Base-by-base conservation (phyloP, 2,113 vertebrate genomes). In the Fregata magnificens region DNA sequence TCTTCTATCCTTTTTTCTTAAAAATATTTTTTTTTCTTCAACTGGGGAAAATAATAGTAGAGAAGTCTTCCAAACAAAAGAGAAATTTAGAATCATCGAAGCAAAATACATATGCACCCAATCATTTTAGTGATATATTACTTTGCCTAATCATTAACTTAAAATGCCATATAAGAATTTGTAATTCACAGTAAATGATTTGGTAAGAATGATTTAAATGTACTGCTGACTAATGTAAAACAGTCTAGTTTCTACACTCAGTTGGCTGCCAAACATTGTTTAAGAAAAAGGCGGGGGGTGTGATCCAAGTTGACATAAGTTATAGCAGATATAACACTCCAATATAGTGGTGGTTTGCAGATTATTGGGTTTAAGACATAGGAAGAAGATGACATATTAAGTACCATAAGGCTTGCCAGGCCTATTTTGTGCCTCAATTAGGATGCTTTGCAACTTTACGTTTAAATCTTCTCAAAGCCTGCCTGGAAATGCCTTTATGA, bases 121-220 rank as follows among this genome's bases (percentile, higher is more conserved):
- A 96, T 98, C 81, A 95, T 90, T 95, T 93, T 72, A 91, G 94
- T 98, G 97, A 98, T 98, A 93, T 96, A 98, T 98, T 94, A 91
- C 92, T 97, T 97, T 88, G 90, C 84, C 87, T 98, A 98, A 98
- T 98, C 97, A 98, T 97, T 98, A 98, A 97, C 94, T 98, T 97
- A 94, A 98, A 98, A 95, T 98, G 95, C 93, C 53, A 69, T 96
- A 95, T 96, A 98, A 98, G 98, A 98, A 98, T 98, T 96, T 96
- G 96, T 97, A 97, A 97, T 98, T 95, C 78, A 82, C 93, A 93
- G 84, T 98, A 98, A 98, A 98, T 98, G 96, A 98, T 97, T 97
- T 96, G 90, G 80, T 71, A 97, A 95, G 86, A 96, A 98, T 98
- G 95, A 98, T 98, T 98, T 98, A 98, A 97, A 97, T 96, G 90